Conservation (phyloP, 2,113 vertebrate genomes). For the Talpa occidentalis region DNA sequence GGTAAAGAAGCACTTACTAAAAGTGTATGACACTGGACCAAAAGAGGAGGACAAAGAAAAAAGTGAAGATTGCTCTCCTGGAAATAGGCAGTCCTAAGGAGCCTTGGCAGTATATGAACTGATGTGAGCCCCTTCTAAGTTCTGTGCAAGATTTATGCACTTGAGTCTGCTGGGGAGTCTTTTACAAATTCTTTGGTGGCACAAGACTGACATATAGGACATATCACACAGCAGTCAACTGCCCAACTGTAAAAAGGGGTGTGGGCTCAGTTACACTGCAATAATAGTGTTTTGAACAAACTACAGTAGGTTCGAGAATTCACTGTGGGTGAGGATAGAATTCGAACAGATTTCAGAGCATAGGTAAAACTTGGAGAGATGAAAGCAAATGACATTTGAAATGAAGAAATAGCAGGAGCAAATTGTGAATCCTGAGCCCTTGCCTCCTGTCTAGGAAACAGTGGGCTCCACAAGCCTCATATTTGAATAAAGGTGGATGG, state of each 20-base stretch:
- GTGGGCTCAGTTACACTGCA: neutral
- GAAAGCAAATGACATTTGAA: neutral
- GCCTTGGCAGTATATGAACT: neutral
- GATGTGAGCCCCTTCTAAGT: neutral
- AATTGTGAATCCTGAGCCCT: neutral
- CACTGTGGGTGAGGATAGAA: rapidly evolving
- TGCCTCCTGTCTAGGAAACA: neutral
- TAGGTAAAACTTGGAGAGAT: neutral
- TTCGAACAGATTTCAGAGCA: neutral
- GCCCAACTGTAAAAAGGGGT: neutral
- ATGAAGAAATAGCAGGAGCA: neutral
- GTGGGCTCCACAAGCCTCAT: rapidly evolving
- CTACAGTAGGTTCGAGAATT: neutral
- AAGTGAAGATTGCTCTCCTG: neutral
- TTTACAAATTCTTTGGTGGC: neutral
- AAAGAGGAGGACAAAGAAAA: neutral
- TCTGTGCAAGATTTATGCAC: neutral
- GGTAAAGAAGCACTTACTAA: neutral
- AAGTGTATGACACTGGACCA: neutral
- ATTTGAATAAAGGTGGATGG: too few species aligned
- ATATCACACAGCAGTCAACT: neutral
- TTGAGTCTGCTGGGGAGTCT: neutral
- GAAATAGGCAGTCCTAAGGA: neutral
- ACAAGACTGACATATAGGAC: neutral
- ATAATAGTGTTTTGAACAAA: neutral